Percentiles rank a stretch among this genome's conserved stretches.
Evolutionary conservation across 2,113 vertebrate genomes (phyloP).

Genomic region (Serinus canaria): DNA sequence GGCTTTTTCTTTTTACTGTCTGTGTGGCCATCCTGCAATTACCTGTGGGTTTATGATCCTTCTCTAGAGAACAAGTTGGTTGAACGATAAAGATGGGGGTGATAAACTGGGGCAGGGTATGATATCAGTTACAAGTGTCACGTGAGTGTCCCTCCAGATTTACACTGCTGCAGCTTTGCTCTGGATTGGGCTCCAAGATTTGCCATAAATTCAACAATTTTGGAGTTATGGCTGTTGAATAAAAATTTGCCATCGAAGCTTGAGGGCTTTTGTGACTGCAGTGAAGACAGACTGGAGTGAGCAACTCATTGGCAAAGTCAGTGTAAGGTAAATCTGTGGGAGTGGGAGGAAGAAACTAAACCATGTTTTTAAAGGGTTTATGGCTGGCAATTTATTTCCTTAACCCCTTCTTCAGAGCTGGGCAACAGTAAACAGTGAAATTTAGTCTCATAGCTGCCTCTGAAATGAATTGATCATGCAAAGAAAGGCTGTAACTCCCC

Average conservation of each 20-base stretch:
- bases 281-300: background rate
- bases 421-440: background rate
- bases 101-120: conserved; percentile 36
- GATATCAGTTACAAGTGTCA: conserved; percentile 30
- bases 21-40: conserved; percentile 62
- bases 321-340: background rate
- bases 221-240: background rate
- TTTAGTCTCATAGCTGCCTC: background rate
- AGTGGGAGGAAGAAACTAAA: conserved; percentile 4
- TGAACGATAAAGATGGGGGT: conserved; percentile 22
- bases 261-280: background rate
- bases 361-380: conserved; percentile 12
- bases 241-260: background rate
- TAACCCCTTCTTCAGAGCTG: background rate
- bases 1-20: conserved; percentile 59
- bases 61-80: conserved; percentile 35
- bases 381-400: conserved; percentile 17
- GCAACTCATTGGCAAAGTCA: background rate
- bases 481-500: background rate
- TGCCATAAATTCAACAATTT: background rate
- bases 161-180: background rate
- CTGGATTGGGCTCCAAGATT: background rate
- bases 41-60: conserved; percentile 60
- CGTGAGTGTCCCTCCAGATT: background rate
- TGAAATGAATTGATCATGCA: conserved; percentile 1